phyloP scores from a whole-genome alignment of 2,888 invertebrate genomes.

The Drosophila buzzatii region DNA sequence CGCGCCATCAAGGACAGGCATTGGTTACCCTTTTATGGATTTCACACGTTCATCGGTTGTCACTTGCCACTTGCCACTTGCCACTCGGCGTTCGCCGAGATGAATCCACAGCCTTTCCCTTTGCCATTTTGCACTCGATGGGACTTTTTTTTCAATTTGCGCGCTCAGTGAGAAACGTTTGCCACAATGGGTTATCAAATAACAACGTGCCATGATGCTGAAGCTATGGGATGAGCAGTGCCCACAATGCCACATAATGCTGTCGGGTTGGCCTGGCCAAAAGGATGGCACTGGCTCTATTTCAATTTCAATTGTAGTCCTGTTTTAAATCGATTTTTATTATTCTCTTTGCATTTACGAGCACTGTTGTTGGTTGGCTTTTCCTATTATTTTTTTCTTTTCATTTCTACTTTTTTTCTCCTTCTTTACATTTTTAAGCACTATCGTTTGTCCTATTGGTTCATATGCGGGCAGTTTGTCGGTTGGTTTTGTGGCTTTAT shows the following conservation, averaged over 20 bases:
- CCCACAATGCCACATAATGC: slow-evolving; percentile 51
- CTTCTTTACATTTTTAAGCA: slow-evolving; percentile 17
- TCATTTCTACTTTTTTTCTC: slow-evolving; percentile 8
- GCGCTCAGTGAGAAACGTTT: slow-evolving; percentile 58
- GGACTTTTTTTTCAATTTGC: slow-evolving; percentile 76
- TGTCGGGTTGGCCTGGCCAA: slow-evolving; percentile 28
- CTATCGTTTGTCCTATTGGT: slow-evolving; percentile 33
- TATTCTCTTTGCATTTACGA: slow-evolving; percentile 59
- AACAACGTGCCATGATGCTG: slow-evolving; percentile 74
- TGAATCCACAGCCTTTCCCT: slow-evolving; percentile 46
- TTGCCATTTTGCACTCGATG: slow-evolving; percentile 58
- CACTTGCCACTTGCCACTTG: slow-evolving; percentile 36
- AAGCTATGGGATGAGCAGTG: slow-evolving; percentile 24
- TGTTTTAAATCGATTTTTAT: slow-evolving; percentile 80
- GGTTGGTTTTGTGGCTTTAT: slow-evolving; percentile 34
- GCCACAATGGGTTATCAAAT: slow-evolving; percentile 81
- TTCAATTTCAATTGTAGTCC: slow-evolving; percentile 77
- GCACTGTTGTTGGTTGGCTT: slow-evolving; percentile 34
- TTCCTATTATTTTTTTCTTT: slow-evolving; percentile 8
- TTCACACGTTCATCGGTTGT: slow-evolving; percentile 67
- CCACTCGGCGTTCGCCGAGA: slow-evolving; percentile 22
- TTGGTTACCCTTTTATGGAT: slow-evolving; percentile 55
- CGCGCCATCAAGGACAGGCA: slow-evolving; percentile 35
- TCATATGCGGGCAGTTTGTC: slow-evolving; percentile 54
- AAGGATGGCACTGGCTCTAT: slow-evolving; percentile 57